Percentiles rank a stretch among this genome's conserved stretches.
These are phyloP conservation scores for Yponomeuta malinellus DNA, from an alignment of 2,888 invertebrate genomes.

Conservation along the genomic window DNA sequence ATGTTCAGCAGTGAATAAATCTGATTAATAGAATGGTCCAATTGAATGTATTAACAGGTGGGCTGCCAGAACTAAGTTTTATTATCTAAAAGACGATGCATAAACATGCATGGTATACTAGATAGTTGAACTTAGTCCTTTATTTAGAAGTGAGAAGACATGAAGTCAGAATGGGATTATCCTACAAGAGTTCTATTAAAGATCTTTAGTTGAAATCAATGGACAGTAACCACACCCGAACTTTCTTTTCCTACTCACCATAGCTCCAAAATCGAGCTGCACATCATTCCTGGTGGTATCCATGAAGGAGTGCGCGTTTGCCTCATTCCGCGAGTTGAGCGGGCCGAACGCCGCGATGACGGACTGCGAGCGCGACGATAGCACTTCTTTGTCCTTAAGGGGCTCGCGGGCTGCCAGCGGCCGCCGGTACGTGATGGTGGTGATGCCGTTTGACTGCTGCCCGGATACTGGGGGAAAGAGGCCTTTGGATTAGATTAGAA, in stretches of 20 bases:
- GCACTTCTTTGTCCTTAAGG: conserved; percentile 81
- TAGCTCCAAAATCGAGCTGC: conserved; percentile 85
- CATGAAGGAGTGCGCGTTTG: conserved; percentile 86
- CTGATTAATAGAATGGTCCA: no score
- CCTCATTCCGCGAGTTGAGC: conserved; percentile 85
- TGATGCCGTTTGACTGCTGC: conserved; percentile 85
- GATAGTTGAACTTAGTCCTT: no score
- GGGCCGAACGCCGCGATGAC: conserved; percentile 93
- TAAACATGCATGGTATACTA: no score
- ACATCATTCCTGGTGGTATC: conserved; percentile 84
- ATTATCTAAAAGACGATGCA: no score
- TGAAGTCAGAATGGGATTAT: no score
- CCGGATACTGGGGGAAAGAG: conserved; percentile 75
- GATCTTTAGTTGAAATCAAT: no score
- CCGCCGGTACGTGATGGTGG: conserved; percentile 85
- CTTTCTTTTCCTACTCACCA: conserved; percentile 42
- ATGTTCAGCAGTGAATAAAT: no score
- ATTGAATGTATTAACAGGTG: no score
- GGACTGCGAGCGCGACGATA: conserved; percentile 80
- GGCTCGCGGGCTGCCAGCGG: conserved; percentile 86
- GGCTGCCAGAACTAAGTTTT: no score
- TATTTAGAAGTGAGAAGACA: no score
- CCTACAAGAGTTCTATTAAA: no score
- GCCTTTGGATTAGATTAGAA: background rate
- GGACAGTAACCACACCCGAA: no score